Conservation (phyloP, 1,140 invertebrate genomes). For the Reticulitermes speratus region DNA sequence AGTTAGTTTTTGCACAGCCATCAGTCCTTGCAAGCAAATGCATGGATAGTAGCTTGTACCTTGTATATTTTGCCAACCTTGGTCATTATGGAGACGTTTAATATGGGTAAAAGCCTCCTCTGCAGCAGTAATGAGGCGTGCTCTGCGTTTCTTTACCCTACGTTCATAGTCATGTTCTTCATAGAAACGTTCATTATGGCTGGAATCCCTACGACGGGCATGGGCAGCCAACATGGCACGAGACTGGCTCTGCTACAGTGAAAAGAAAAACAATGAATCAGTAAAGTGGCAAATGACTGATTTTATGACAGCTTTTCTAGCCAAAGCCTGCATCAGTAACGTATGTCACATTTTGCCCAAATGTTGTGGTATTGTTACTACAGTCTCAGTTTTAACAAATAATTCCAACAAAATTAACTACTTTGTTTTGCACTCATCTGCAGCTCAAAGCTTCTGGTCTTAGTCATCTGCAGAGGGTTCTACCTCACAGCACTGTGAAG, state of each 20-base stretch:
- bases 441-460: too few species aligned
- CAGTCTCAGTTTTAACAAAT: too few species aligned
- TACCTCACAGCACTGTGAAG: too few species aligned
- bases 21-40: too few species aligned
- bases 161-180: conserved; percentile 97
- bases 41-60: too few species aligned
- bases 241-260: conserved; percentile 55
- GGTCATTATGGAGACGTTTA: conserved; percentile 71
- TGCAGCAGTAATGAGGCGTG: conserved; percentile 84
- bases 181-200: conserved; percentile 96
- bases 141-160: conserved; percentile 84
- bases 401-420: too few species aligned
- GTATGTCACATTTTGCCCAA: too few species aligned
- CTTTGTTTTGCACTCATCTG: too few species aligned
- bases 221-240: conserved; percentile 68
- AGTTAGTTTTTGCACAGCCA: too few species aligned
- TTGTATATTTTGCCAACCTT: conserved; percentile 41
- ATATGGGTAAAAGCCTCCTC: conserved; percentile 98
- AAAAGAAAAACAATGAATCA: background rate
- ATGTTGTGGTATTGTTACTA: too few species aligned
- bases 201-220: conserved; percentile 73
- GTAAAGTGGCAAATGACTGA: background rate
- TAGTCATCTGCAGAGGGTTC: too few species aligned
- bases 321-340: background rate
- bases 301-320: conserved; percentile 46